Evolutionary conservation across 2,797 vertebrate species (phyloP), one percentile per base, ranked within the genome.

Genomic region (Notamacropus eugenii): DNA sequence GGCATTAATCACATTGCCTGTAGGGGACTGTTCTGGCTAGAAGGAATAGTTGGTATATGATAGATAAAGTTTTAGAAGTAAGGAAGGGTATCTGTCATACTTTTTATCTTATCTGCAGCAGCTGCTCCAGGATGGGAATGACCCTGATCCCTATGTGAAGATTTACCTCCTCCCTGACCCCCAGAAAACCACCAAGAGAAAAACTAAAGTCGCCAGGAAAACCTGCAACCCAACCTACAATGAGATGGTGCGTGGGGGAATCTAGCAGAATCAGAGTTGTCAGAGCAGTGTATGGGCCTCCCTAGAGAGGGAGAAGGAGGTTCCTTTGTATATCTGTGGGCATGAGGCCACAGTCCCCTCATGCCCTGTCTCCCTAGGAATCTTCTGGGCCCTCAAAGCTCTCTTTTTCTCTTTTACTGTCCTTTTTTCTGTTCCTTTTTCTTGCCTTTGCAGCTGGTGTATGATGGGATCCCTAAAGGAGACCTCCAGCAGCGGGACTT

Each of bases 141-240:
- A 99, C 97, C 99, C 99, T 0, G 99, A 99, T 98, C 99, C 99
- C 0, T 99, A 99, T 0, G 99, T 99, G 97, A 99, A 99, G 98
- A 99, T 99, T 95, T 99, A 99, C 98, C 99, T 99, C 91, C 99
- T 99, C 92, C 99, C 99, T 0, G 99, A 99, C 98, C 99, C 99
- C 55, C 99, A 99, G 95, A 99, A 99, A 98, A 99, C 99, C 94
- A 99, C 99, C 96, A 99, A 99, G 98, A 99, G 99, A 98, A 99
- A 99, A 99, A 99, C 99, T 91, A 99, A 99, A 98, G 99, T 99
- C 4, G 99, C 99, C 0, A 99, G 99, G 11, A 99, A 99, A 98
- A 99, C 99, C 91, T 99, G 99, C 98, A 99, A 99, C 98, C 99
- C 99, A 91, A 99, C 99, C 58, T 99, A 99, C 98, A 99, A 99